phyloP scores from a whole-genome alignment of 2,888 invertebrate species.

The Nowickia ferox region DNA sequence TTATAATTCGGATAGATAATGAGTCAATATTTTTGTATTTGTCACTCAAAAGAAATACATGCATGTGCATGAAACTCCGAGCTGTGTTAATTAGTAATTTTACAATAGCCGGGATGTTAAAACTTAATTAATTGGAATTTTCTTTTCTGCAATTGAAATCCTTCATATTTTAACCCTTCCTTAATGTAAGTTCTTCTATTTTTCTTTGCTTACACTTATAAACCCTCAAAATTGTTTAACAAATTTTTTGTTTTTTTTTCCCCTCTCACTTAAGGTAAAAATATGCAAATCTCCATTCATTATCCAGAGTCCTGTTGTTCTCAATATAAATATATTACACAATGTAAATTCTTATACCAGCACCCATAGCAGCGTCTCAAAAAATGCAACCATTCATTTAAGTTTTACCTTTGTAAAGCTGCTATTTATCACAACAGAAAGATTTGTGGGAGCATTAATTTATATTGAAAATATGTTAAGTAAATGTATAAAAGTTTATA shows the following conservation, averaged over 20 bases:
- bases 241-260: background rate
- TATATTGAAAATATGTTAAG: constrained; percentile 16
- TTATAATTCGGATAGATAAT: too few relatives aligned
- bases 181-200: too few relatives aligned
- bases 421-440: constrained; percentile 29
- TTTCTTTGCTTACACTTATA: too few relatives aligned
- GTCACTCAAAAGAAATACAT: too few relatives aligned
- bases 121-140: too few relatives aligned
- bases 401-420: background rate
- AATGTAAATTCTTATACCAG: constrained; percentile 37
- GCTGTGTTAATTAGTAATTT: too few relatives aligned
- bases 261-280: background rate
- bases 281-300: background rate
- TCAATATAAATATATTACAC: constrained; percentile 46
- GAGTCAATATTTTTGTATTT: too few relatives aligned
- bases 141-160: too few relatives aligned
- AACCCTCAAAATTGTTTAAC: too few relatives aligned
- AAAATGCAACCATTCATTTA: constrained; percentile 13
- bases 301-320: background rate
- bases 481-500: background rate
- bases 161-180: too few relatives aligned
- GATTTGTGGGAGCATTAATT: constrained; percentile 33
- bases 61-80: too few relatives aligned
- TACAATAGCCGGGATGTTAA: too few relatives aligned
- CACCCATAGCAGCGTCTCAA: constrained; percentile 6